Base-by-base conservation (phyloP, 2,888 invertebrate species). In the Halocaridina rubra region DNA sequence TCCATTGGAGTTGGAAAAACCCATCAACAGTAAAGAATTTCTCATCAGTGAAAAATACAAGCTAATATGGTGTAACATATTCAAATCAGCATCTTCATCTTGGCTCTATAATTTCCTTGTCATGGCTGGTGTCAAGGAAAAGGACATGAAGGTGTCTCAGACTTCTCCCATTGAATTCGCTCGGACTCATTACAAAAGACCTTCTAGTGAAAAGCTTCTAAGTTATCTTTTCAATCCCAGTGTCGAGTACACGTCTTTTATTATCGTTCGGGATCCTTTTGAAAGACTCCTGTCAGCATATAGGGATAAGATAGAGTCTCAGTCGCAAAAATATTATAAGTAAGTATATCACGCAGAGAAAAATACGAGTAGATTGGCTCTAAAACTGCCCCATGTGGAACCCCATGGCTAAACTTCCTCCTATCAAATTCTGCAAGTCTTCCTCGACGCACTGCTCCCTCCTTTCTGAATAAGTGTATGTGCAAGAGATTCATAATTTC, bases 211-310 rank as follows among this genome's bases (percentile, higher is more conserved):
- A n/a, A 22, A 76, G 4, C 59, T 81, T 3, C 2, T n/a, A 0
- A 3, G 10, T 16, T 67, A 3, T 30, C 27, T 67, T 3, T 59
- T 59, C 61, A 4, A 57, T 3, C 22, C 1, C 2, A 19, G 30
- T 16, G 16, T 22, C 3, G 32, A 67, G 16, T 33, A 67, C n/a
- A 53, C 24, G n/a, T 72, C 72, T 16, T 81, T 81, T 22, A 16
- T 81, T 8, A 76, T 81, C 57, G 81, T 76, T n/a, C 22, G 81
- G 16, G 76, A 81, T 3, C 81, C 81, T 10, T 81, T 81, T 30
- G 30, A 81, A 13, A 39, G 81, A 4, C 57, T 81, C 33, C 24
- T 81, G 3, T 81, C 81, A 2, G 76, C 81, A 1, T 81, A 57
- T 59, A 27, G 69, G 7, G 81, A 81, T 27, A 81, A 81, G 57